A percentile compares a stretch with the other conserved stretches of the same genome.
These are phyloP conservation scores for Bombus confusus DNA, from an alignment of 1,140 invertebrate species.

Conservation along the genomic window DNA sequence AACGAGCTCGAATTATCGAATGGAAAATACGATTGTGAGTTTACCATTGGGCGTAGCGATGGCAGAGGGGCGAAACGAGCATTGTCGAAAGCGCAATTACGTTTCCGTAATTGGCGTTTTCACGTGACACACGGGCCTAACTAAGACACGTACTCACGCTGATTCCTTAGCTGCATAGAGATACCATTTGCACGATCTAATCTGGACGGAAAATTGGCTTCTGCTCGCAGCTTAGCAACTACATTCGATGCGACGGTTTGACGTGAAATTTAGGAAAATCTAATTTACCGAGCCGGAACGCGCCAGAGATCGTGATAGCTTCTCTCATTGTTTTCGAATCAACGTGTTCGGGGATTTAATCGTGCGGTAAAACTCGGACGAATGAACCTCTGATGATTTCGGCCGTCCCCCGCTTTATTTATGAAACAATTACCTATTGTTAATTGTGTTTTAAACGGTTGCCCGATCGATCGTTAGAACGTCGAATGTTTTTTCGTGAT, in stretches of 20 bases:
- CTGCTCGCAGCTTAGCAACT: slow-evolving; percentile 25
- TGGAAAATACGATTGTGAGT: background rate
- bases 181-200: slow-evolving; percentile 46
- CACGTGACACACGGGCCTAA: slow-evolving; percentile 12
- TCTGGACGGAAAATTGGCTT: slow-evolving; percentile 43
- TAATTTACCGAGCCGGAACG: slow-evolving; percentile 24
- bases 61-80: background rate
- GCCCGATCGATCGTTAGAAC: background rate
- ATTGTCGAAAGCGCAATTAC: slow-evolving; percentile 16
- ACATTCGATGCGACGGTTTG: slow-evolving; percentile 28
- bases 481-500: background rate
- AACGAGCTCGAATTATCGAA: background rate
- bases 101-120: slow-evolving; percentile 39
- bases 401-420: background rate
- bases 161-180: slow-evolving; percentile 31
- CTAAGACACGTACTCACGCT: slow-evolving; percentile 30
- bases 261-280: slow-evolving; percentile 36
- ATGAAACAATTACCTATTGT: background rate
- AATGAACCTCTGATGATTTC: background rate
- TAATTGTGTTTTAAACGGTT: background rate
- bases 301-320: background rate
- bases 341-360: background rate
- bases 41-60: background rate
- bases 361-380: background rate
- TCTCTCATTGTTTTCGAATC: slow-evolving; percentile 22